Conservation (phyloP, 2,888 invertebrate species). For the Thelaira solivaga region DNA sequence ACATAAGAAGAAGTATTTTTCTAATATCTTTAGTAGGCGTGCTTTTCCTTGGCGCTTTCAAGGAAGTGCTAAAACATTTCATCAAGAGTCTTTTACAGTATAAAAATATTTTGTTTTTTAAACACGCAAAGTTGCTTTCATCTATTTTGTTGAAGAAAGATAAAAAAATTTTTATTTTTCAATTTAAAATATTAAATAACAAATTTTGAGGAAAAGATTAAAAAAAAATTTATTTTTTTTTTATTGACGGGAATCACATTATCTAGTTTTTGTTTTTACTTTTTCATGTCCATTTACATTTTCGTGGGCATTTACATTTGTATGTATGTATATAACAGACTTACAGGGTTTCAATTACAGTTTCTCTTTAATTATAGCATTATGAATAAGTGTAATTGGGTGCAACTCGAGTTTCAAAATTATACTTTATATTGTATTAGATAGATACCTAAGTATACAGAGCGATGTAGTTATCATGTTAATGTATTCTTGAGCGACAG, state of each 20-base stretch:
- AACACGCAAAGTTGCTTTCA: constrained; percentile 22
- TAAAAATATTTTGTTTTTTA: constrained; percentile 3
- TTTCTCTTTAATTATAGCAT: too few species aligned
- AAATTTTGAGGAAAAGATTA: background rate
- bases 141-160: background rate
- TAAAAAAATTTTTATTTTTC: background rate
- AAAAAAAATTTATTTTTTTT: background rate
- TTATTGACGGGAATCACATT: background rate
- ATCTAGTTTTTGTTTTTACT: background rate
- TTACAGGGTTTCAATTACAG: too few species aligned
- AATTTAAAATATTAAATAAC: background rate
- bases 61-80: constrained; percentile 40
- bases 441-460: too few species aligned
- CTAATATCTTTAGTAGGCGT: background rate
- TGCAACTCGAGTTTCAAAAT: too few species aligned
- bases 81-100: constrained; percentile 3
- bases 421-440: too few species aligned
- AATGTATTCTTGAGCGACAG: too few species aligned
- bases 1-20: background rate
- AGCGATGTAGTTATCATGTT: too few species aligned
- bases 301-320: too few species aligned
- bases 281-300: too few species aligned
- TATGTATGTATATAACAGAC: too few species aligned
- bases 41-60: constrained; percentile 1
- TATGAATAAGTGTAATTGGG: too few species aligned